Percentiles rank a stretch among this genome's conserved stretches.
Evolutionary conservation across 1,140 invertebrate genomes (phyloP).

Genomic region (Drosophila pandora): DNA sequence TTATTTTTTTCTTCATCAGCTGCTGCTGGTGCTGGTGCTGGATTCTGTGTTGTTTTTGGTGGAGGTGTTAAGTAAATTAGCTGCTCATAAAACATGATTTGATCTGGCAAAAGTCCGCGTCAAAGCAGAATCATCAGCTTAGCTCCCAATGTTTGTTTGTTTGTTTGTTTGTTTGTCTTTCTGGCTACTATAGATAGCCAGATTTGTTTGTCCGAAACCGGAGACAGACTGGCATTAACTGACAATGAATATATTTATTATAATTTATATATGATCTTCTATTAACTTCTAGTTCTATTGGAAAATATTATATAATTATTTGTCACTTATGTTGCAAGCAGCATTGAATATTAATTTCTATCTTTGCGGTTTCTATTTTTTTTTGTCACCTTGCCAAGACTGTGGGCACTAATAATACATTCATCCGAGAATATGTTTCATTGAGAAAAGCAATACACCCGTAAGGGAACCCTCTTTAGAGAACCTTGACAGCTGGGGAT

Average conservation of each 20-base stretch:
- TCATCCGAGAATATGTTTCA: slow-evolving; percentile 37
- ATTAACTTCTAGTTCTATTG: no score
- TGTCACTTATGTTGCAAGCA: slow-evolving; percentile 45
- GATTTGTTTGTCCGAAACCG: slow-evolving; percentile 55
- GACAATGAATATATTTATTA: slow-evolving; percentile 22
- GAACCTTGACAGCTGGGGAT: slow-evolving; percentile 68
- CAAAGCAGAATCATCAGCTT: slow-evolving; percentile 47
- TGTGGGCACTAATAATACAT: slow-evolving; percentile 28
- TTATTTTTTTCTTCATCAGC: slow-evolving; percentile 34
- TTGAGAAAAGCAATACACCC: slow-evolving; percentile 53
- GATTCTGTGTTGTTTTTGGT: slow-evolving; percentile 45
- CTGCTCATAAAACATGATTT: slow-evolving; percentile 82
- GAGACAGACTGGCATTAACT: slow-evolving; percentile 73
- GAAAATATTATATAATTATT: slow-evolving; percentile 58
- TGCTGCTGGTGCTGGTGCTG: neutral
- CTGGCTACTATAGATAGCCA: neutral
- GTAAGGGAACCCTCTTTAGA: slow-evolving; percentile 4
- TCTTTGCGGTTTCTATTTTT: slow-evolving; percentile 46
- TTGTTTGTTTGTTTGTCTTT: slow-evolving; percentile 48
- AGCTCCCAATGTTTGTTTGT: slow-evolving; percentile 51
- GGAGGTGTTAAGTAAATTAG: slow-evolving; percentile 81
- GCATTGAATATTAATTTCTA: slow-evolving; percentile 71
- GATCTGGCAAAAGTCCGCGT: slow-evolving; percentile 58
- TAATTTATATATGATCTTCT: no score
- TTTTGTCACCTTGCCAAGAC: slow-evolving; percentile 64